phyloP scores from a whole-genome alignment of 2,113 vertebrate genomes.

The Clarias gariepinus region DNA sequence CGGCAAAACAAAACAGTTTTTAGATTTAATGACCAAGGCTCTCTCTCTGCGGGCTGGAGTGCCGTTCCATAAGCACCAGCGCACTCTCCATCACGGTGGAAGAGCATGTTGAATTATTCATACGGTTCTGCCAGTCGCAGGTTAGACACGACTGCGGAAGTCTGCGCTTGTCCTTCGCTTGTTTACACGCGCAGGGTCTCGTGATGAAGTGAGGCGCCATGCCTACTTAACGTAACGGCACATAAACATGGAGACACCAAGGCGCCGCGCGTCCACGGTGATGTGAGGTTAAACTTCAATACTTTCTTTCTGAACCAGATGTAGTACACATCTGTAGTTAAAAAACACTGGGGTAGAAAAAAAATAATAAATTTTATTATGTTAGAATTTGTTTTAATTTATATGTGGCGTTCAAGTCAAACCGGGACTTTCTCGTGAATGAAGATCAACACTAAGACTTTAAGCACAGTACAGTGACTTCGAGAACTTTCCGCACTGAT shows the following conservation, averaged over 20 bases:
- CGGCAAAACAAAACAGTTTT: slow-evolving; percentile 62
- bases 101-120: slow-evolving; percentile 73
- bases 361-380: too few relatives aligned
- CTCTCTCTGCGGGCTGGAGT: slow-evolving; percentile 54
- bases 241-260: slow-evolving; percentile 5
- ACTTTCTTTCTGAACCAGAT: too few relatives aligned
- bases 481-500: too few relatives aligned
- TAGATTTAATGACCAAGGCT: slow-evolving; percentile 67
- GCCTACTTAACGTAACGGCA: not conserved
- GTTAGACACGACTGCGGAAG: slow-evolving; percentile 55
- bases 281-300: too few relatives aligned
- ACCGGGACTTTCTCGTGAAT: too few relatives aligned
- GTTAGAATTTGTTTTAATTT: too few relatives aligned
- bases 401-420: too few relatives aligned
- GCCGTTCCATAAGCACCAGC: slow-evolving; percentile 54
- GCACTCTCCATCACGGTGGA: slow-evolving; percentile 64
- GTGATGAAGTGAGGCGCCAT: slow-evolving; percentile 56
- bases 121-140: slow-evolving; percentile 55
- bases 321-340: too few relatives aligned
- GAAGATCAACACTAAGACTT: too few relatives aligned
- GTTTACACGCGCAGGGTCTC: slow-evolving; percentile 64
- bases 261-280: slow-evolving; percentile 39
- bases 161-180: slow-evolving; percentile 39
- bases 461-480: too few relatives aligned
- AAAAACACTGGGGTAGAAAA: too few relatives aligned